Base-by-base conservation (phyloP, 2,113 vertebrate genomes). In the Tetrax tetrax region DNA sequence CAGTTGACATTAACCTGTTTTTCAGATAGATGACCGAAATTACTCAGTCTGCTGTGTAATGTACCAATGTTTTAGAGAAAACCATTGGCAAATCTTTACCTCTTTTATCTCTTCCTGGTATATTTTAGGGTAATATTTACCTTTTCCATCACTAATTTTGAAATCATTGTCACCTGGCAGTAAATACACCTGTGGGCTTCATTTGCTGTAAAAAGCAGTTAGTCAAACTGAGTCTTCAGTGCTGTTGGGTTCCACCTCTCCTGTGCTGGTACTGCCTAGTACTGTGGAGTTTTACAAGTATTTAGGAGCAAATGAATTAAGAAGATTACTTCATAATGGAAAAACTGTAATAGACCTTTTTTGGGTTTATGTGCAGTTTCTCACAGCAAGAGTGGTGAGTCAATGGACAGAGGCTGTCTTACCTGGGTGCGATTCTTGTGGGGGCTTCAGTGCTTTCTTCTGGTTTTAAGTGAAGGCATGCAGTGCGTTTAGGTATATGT, bases 341-440 rank as follows among this genome's bases (percentile, higher is more conserved):
- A 81, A 88, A 74, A 7, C 6, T 17, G 1, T 11, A 47, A 20
- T 27, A 17, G 37, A 29, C 4, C 5, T 66, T 65, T 71, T 70
- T 22, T 92, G 41, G 15, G 4, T 57, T 90, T 83, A 10, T 15
- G 10, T 47, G 31, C 12, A 11, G 15, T 51, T 88, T 70, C 27
- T 68, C 4, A 4, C 11, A 63, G 37, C 4, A 10, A 7, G 15
- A 47, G 4, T 12, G 35, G 69, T 83, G 29, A 77, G 60, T 92
- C 12, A 14, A 3, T 50, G 47, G 33, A 28, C 27, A 47, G 6
- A 54, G 14, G 5, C 8, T 64, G 1, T 77, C 4, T 23, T 45
- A 2, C 27, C 9, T 2, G 2, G 37, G 6, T 0, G 6, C 4
- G 5, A 1, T 53, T 89, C 6, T 84, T 3, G 1, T 45, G n/a